These are phyloP conservation scores for Diachasma alloeum DNA, from an alignment of 1,140 invertebrate species.

Conservation along the genomic window DNA sequence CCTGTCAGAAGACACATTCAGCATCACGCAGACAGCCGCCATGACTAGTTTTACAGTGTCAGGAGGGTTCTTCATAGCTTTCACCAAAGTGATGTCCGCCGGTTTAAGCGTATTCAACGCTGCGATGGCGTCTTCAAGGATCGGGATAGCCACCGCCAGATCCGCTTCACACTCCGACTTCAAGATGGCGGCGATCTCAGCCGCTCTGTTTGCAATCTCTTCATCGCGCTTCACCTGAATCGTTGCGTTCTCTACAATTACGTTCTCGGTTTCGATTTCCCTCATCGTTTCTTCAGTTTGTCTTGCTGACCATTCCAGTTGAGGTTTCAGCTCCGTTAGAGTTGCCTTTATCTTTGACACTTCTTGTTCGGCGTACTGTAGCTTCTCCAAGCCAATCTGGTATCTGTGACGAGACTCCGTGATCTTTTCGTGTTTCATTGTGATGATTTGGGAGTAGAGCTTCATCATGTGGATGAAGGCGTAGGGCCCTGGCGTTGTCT, in stretches of 20 bases:
- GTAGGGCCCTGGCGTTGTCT: slow-evolving; percentile 63
- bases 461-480: slow-evolving; percentile 71
- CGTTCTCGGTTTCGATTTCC: slow-evolving; percentile 74
- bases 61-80: slow-evolving; percentile 86
- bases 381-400: slow-evolving; percentile 71
- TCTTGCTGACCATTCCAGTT: slow-evolving; percentile 72
- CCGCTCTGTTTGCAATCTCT: slow-evolving; percentile 73
- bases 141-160: slow-evolving; percentile 75
- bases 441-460: slow-evolving; percentile 66
- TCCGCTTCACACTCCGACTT: slow-evolving; percentile 78
- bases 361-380: slow-evolving; percentile 70
- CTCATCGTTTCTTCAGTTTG: slow-evolving; percentile 72
- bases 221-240: slow-evolving; percentile 74
- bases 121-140: slow-evolving; percentile 68
- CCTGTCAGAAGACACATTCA: slow-evolving; percentile 72
- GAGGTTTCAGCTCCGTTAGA: slow-evolving; percentile 72
- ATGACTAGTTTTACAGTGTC: slow-evolving; percentile 78
- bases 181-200: slow-evolving; percentile 70
- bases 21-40: slow-evolving; percentile 81
- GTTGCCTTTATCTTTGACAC: slow-evolving; percentile 74
- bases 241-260: slow-evolving; percentile 74
- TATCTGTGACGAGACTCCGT: slow-evolving; percentile 67
- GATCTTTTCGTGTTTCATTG: slow-evolving; percentile 68
- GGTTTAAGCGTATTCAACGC: slow-evolving; percentile 83
- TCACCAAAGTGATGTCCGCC: slow-evolving; percentile 78